Percentiles rank a stretch among this genome's conserved stretches.
phyloP scores from a whole-genome alignment of 2,888 invertebrate species.

The Pyrocoelia pectoralis region DNA sequence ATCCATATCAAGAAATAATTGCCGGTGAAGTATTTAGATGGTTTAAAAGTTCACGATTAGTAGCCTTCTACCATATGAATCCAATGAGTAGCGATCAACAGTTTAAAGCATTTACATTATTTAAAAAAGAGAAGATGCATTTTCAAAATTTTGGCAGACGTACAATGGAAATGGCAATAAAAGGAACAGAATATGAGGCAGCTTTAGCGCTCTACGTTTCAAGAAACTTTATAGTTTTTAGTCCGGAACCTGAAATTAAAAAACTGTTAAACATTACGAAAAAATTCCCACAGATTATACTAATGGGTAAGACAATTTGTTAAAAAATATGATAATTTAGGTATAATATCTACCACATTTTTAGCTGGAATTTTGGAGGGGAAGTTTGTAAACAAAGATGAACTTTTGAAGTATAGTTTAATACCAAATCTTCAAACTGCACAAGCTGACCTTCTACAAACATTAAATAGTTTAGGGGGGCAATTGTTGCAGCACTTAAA shows the following conservation, averaged over 20 bases:
- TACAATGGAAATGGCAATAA: slow-evolving; percentile 72
- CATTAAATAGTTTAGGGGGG: slow-evolving; percentile 71
- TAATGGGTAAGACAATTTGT: slow-evolving; percentile 65
- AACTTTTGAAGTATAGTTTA: slow-evolving; percentile 71
- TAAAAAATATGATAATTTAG: background rate
- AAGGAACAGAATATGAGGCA: slow-evolving; percentile 72
- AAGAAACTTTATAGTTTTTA: slow-evolving; percentile 73
- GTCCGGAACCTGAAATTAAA: slow-evolving; percentile 69
- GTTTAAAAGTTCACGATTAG: slow-evolving; percentile 75
- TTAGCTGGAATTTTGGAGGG: slow-evolving; percentile 79
- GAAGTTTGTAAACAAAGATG: slow-evolving; percentile 71
- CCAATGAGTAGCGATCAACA: slow-evolving; percentile 72
- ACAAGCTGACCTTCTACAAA: slow-evolving; percentile 73
- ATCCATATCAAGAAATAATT: slow-evolving; percentile 76
- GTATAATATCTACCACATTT: slow-evolving; percentile 40
- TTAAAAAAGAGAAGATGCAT: slow-evolving; percentile 74
- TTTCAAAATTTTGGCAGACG: slow-evolving; percentile 71
- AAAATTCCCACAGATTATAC: slow-evolving; percentile 73
- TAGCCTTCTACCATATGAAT: slow-evolving; percentile 77
- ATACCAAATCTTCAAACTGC: slow-evolving; percentile 71
- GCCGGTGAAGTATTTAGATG: slow-evolving; percentile 75
- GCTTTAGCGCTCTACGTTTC: slow-evolving; percentile 71
- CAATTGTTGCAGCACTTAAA: slow-evolving; percentile 72
- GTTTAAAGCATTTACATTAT: slow-evolving; percentile 68
- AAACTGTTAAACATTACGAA: slow-evolving; percentile 72